phyloP scores from a whole-genome alignment of 2,888 invertebrate genomes.

The Ceratothoa steindachneri region DNA sequence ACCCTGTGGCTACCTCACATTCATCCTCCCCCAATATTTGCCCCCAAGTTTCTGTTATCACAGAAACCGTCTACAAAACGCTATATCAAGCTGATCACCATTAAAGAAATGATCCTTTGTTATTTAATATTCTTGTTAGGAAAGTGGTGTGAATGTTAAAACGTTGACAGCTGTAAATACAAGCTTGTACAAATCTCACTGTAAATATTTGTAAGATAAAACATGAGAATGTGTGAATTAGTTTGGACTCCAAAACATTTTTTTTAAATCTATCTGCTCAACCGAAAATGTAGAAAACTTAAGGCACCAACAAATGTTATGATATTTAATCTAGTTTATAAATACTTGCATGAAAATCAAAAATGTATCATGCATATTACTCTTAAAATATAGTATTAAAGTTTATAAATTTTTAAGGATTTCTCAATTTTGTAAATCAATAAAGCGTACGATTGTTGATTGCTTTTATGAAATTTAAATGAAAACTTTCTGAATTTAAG shows the following conservation, averaged over 20 bases:
- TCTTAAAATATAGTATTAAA: too few relatives aligned
- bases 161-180: background rate
- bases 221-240: background rate
- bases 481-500: too few relatives aligned
- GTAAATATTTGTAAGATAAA: background rate
- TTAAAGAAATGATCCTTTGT: background rate
- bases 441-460: too few relatives aligned
- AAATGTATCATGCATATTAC: too few relatives aligned
- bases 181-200: slow-evolving; percentile 8
- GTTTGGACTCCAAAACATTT: background rate
- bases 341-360: too few relatives aligned
- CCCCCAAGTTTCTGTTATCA: slow-evolving; percentile 4
- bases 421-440: too few relatives aligned
- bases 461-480: too few relatives aligned
- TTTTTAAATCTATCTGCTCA: too few relatives aligned
- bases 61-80: slow-evolving; percentile 18
- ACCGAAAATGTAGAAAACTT: too few relatives aligned
- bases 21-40: background rate
- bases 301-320: too few relatives aligned
- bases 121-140: slow-evolving; percentile 1
- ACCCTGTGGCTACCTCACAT: background rate
- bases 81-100: background rate
- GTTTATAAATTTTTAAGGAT: too few relatives aligned
- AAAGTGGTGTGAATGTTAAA: background rate
- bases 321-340: too few relatives aligned